These are phyloP conservation scores for Sminthopsis crassicaudata DNA, from an alignment of 2,113 vertebrate species.

Conservation along the genomic window DNA sequence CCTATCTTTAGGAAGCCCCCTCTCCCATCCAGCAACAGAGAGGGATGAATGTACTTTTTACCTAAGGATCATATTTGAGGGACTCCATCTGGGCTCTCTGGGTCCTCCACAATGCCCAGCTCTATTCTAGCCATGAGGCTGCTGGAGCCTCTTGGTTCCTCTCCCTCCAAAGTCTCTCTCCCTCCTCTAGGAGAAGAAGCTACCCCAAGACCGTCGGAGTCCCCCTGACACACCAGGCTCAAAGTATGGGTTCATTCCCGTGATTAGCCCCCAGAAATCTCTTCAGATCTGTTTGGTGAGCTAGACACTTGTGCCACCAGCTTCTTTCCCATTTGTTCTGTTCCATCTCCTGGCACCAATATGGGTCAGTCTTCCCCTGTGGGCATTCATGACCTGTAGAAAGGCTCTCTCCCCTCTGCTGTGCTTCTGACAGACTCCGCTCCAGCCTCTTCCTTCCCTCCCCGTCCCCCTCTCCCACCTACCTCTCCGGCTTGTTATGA, in stretches of 20 bases:
- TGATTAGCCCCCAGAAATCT: neutral
- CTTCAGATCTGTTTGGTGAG: neutral
- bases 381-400: neutral
- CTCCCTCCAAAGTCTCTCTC: neutral
- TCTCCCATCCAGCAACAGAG: neutral
- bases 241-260: neutral
- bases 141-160: neutral
- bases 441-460: neutral
- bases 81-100: neutral
- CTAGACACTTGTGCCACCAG: neutral
- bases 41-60: neutral
- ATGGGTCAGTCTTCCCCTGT: neutral
- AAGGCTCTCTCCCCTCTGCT: neutral
- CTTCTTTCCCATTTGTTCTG: neutral
- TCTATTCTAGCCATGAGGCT: neutral
- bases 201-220: neutral
- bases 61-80: neutral
- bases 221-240: neutral
- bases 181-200: neutral
- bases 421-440: neutral
- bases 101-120: neutral
- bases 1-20: neutral
- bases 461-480: slow-evolving; percentile 9
- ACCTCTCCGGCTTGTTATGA: slow-evolving; percentile 58
- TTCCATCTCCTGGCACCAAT: neutral